Conservation (phyloP, 2,797 vertebrate genomes). For the Enteromius radiatus region DNA sequence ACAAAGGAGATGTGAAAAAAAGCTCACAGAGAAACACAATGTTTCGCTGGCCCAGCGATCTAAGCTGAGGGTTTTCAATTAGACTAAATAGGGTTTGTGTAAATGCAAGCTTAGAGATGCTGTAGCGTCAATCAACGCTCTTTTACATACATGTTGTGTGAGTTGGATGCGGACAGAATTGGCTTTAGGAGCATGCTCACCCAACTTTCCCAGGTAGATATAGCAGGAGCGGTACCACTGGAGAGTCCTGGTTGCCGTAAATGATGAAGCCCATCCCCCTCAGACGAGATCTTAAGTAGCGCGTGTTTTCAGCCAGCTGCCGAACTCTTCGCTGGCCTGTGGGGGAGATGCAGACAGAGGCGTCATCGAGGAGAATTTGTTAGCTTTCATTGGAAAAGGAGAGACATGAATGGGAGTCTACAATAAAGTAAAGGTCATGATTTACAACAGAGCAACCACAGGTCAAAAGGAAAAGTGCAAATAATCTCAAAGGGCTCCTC, state of each 20-base stretch:
- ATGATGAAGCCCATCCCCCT: conserved; percentile 88
- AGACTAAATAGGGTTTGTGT: conserved; percentile 36
- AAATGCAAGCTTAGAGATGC: conserved; percentile 4
- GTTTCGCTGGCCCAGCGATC: not conserved
- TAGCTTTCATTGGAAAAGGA: conserved; percentile 45
- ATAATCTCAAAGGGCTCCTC: conserved; percentile 19
- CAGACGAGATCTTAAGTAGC: conserved; percentile 84
- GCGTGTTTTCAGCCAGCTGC: conserved; percentile 84
- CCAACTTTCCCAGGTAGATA: conserved; percentile 91
- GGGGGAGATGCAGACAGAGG: conserved; percentile 29
- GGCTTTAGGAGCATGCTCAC: conserved; percentile 62
- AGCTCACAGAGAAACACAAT: conserved; percentile 30
- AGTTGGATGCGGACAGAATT: not conserved
- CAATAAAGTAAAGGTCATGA: conserved; percentile 42
- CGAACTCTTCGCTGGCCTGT: conserved; percentile 81
- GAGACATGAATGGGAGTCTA: conserved; percentile 44
- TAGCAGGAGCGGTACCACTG: conserved; percentile 87
- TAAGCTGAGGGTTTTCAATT: conserved; percentile 29
- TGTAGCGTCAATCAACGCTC: conserved; percentile 6
- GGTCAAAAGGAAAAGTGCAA: conserved; percentile 20
- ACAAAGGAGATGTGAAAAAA: conserved; percentile 32
- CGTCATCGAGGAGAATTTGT: conserved; percentile 35
- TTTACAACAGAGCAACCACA: conserved; percentile 42
- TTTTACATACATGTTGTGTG: not conserved
- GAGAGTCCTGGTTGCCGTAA: conserved; percentile 88